Evolutionary conservation across 2,113 vertebrate genomes (phyloP), one percentile per base, ranked within the genome.

Genomic region (Excalfactoria chinensis): DNA sequence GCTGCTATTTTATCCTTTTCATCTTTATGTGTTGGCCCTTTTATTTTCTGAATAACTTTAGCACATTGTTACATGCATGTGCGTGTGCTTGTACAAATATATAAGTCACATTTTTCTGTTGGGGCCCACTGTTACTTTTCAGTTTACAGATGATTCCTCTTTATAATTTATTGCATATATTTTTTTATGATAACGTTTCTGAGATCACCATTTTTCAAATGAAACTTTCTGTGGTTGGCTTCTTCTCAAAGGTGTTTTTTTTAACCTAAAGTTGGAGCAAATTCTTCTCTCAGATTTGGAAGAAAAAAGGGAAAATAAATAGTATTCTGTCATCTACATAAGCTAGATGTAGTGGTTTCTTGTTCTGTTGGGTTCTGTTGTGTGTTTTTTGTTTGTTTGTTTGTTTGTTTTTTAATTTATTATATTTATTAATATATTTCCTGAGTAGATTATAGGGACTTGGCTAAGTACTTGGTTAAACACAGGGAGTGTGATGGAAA

Each of bases 41-140:
- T 86, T 60, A 32, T 88, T 90, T 95, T 86, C 56, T 67, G 73
- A 79, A 26, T 81, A 78, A 59, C 25, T 78, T 70, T 26, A 22
- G 32, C 20, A 34, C 7, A 0, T 79, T 85, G 46, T 76, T 59
- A 17, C 44, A 51, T 48, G 6, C 26, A 35, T 26, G 3, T 43
- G n/a, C 69, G 20, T 28, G 19, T 83, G 48, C 30, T 28, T 44
- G 35, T 51, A 30, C 28, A 79, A 93, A 89, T 48, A 83, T 13
- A 30, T 35, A 64, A 46, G 43, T 35, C 68, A 59, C 18, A 22
- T 85, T 83, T 81, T 84, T 69, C 63, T 78, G 3, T 41, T 8
- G 0, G 37, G 48, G 4, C 19, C 14, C 11, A 28, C 56, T 60
- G 35, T 56, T 74, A 30, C 28, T 32, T 82, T 84, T 73, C 25